Evolutionary conservation across 2,888 invertebrate genomes (phyloP).

Genomic region (Lasioglossum vierecki): DNA sequence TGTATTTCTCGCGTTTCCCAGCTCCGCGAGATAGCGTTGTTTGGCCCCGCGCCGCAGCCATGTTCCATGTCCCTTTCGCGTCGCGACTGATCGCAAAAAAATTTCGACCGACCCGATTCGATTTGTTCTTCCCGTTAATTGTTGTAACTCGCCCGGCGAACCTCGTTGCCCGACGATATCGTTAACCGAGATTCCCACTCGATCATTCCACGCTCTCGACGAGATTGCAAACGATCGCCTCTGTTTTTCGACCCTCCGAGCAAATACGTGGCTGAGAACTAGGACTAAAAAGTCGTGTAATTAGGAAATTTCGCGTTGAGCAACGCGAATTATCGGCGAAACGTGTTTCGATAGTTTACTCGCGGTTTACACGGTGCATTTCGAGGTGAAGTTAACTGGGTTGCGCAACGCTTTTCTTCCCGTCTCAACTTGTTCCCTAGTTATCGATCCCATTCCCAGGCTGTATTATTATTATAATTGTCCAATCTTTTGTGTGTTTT

Average conservation of each 20-base stretch:
- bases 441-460: neutral
- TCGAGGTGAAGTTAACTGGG: neutral
- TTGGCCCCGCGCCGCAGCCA: neutral
- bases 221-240: constrained; percentile 35
- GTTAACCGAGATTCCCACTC: constrained; percentile 12
- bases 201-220: constrained; percentile 44
- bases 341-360: neutral
- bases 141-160: neutral
- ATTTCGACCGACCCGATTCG: neutral
- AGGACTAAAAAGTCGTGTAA: neutral
- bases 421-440: neutral
- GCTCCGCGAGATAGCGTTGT: constrained; percentile 13
- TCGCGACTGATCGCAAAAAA: neutral
- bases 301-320: neutral
- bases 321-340: neutral
- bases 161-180: neutral
- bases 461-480: neutral
- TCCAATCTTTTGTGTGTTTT: neutral
- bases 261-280: neutral
- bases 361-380: neutral
- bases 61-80: neutral
- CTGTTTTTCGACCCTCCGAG: constrained; percentile 40
- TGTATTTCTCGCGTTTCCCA: constrained; percentile 28
- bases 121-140: neutral
- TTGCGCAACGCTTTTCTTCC: neutral